A percentile compares a stretch with the other conserved stretches of the same genome.
phyloP scores from a whole-genome alignment of 2,113 vertebrate genomes.

The Drymodes brunneopygia region DNA sequence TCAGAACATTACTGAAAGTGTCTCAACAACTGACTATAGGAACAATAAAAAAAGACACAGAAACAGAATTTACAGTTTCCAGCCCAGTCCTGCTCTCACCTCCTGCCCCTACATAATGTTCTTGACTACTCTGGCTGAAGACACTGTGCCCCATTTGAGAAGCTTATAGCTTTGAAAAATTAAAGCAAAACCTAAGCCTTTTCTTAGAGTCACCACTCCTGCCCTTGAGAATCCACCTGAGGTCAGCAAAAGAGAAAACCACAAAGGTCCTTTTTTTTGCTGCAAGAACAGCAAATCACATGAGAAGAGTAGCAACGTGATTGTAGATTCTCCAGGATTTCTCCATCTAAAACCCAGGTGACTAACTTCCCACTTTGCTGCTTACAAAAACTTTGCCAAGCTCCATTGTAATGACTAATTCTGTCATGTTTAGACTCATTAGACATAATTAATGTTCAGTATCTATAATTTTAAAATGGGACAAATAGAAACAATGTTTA shows the following conservation, averaged over 20 bases:
- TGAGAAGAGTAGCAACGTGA: neutral
- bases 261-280: neutral
- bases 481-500: neutral
- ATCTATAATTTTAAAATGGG: neutral
- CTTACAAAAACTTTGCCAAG: neutral
- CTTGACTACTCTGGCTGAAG: neutral
- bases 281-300: neutral
- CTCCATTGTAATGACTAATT: neutral
- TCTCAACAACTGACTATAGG: neutral
- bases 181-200: neutral
- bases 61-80: neutral
- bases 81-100: neutral
- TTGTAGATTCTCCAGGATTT: neutral
- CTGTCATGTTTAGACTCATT: neutral
- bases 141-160: neutral
- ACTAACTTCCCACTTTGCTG: neutral
- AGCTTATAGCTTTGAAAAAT: neutral
- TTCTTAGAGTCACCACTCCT: neutral
- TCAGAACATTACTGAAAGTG: neutral
- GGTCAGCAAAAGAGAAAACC: neutral
- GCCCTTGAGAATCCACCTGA: neutral
- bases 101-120: neutral
- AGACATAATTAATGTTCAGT: neutral
- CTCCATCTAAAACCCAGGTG: neutral
- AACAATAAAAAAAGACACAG: neutral